Evolutionary conservation across 1,140 invertebrate genomes (phyloP), one percentile per base, ranked within the genome.

Genomic region (Anastrepha obliqua): DNA sequence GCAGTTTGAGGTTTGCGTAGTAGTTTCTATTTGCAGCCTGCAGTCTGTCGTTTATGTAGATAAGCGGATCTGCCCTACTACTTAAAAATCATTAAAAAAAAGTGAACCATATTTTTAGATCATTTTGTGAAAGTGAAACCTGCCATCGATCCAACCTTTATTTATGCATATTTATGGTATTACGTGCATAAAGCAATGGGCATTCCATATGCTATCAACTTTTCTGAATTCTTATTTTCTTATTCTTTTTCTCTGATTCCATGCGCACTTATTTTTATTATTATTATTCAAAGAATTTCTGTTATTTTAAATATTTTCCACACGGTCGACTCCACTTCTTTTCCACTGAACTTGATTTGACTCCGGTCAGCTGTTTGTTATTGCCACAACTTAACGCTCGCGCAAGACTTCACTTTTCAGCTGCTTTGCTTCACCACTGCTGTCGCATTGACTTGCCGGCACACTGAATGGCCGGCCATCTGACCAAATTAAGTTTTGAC

Each of bases 281-380:
- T 29, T 55, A 29, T 4, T 29, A 81, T 81, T 81, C 47, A 20
- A 81, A 55, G 47, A 51, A 81, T 81, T 81, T 81, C 74, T 29
- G 51, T 81, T 81, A 81, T 81, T 81, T 81, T 4, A 81, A 81
- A 29, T 20, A 81, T 81, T 81, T 55, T 51, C 44, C 74, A 81
- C 47, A 81, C 74, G 44, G n/a, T 47, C 74, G 44, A 81, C 44
- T 81, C 1, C 47, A 55, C 17, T 81, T 81, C 17, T 81, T 81
- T 29, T 81, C 47, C 47, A 58, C n/a, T 55, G 47, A 51, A 81
- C 74, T 20, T 81, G 74, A 81, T 58, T 81, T 55, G 9, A 55
- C 74, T 81, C 42, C 67, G 67, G 67, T 74, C 74, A 81, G 74
- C 74, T 81, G 74, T 81, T 81, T 42, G 47, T 0, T 29, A 20